Percentiles rank a stretch among this genome's conserved stretches.
These are phyloP conservation scores for Pocota personata DNA, from an alignment of 2,888 invertebrate species.

Conservation along the genomic window DNA sequence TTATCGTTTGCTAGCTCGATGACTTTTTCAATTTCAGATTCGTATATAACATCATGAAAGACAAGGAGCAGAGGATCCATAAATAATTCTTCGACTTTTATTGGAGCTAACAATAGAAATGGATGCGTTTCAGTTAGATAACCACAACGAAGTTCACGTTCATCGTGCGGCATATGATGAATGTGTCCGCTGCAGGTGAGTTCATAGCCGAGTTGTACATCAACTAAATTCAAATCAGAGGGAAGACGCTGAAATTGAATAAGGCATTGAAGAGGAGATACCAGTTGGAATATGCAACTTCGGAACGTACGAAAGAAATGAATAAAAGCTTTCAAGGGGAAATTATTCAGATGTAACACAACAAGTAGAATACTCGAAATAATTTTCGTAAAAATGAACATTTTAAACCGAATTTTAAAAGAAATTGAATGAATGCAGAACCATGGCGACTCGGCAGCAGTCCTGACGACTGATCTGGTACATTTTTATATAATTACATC, in stretches of 20 bases:
- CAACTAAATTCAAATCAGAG: constrained; percentile 46
- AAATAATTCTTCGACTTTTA: constrained; percentile 84
- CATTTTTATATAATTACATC: too few species aligned
- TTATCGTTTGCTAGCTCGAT: constrained; percentile 84
- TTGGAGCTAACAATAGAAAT: constrained; percentile 82
- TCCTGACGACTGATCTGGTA: too few species aligned
- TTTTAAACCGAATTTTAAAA: too few species aligned
- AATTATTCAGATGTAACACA: too few species aligned
- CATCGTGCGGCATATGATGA: constrained; percentile 81
- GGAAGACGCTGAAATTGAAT: constrained; percentile 75
- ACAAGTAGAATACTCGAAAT: too few species aligned
- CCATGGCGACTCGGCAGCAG: too few species aligned
- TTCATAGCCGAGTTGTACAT: neutral
- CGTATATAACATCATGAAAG: constrained; percentile 85
- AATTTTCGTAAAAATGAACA: too few species aligned
- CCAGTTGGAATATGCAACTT: too few species aligned
- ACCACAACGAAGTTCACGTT: constrained; percentile 80
- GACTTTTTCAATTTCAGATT: constrained; percentile 85
- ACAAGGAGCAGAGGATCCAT: constrained; percentile 84
- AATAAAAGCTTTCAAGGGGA: too few species aligned
- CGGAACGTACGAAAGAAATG: too few species aligned
- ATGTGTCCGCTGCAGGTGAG: constrained; percentile 84
- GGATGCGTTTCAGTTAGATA: constrained; percentile 80
- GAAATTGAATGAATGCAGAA: too few species aligned
- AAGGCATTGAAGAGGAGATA: neutral